phyloP scores from a whole-genome alignment of 1,140 invertebrate genomes.

The Drosophila dunni region DNA sequence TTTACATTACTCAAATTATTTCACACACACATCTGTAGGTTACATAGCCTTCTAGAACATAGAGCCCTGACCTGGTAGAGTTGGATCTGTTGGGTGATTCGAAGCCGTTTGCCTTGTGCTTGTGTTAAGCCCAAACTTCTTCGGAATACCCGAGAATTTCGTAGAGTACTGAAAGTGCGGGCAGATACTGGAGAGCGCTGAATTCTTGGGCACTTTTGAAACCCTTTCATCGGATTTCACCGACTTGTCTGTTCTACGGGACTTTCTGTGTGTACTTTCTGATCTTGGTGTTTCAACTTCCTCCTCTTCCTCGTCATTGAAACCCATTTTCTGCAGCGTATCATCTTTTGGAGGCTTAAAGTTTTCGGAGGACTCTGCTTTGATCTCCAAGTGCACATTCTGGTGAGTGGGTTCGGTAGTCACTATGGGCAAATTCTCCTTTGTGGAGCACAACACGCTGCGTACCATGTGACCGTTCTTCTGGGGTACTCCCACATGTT shows the following conservation, averaged over 20 bases:
- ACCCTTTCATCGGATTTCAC: neutral
- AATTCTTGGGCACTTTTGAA: neutral
- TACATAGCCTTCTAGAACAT: constrained; percentile 18
- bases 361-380: too few relatives aligned
- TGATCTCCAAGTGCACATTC: too few relatives aligned
- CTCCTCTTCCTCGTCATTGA: too few relatives aligned
- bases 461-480: too few relatives aligned
- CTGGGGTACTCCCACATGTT: too few relatives aligned
- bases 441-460: too few relatives aligned
- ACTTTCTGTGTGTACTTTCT: too few relatives aligned
- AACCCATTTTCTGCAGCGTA: too few relatives aligned
- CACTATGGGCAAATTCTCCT: too few relatives aligned
- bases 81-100: neutral
- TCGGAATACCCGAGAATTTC: constrained; percentile 4
- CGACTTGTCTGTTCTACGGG: neutral
- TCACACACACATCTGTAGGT: neutral
- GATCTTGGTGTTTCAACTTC: too few relatives aligned
- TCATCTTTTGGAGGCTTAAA: too few relatives aligned
- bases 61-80: constrained; percentile 7
- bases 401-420: too few relatives aligned
- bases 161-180: neutral
- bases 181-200: neutral
- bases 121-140: neutral
- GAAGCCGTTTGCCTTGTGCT: neutral
- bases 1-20: constrained; percentile 6